Conservation (phyloP, 2,888 invertebrate species). For the Notodonta dromedarius region DNA sequence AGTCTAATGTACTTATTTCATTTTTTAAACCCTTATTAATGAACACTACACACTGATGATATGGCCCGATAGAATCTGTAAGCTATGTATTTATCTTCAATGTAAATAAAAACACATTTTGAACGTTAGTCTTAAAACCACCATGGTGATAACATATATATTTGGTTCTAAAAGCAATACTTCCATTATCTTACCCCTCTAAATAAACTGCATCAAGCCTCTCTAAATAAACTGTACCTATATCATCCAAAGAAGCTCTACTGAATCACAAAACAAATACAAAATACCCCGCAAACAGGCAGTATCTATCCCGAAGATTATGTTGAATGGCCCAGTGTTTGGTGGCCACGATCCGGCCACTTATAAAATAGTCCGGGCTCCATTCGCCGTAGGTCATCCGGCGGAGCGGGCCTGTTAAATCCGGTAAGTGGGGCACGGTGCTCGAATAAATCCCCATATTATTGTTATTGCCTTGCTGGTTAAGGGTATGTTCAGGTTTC, state of each 20-base stretch:
- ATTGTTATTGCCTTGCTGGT: conserved; percentile 63
- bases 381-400: conserved; percentile 52
- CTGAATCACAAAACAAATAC: conserved; percentile 45
- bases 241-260: conserved; percentile 9
- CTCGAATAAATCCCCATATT: conserved; percentile 69
- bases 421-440: conserved; percentile 69
- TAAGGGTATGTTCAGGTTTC: neutral
- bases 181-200: too few species aligned
- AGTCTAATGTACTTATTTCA: too few species aligned
- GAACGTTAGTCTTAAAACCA: too few species aligned
- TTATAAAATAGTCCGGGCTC: conserved; percentile 61
- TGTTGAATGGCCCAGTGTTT: conserved; percentile 56
- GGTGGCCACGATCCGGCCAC: conserved; percentile 59
- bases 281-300: conserved; percentile 39
- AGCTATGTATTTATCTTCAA: too few species aligned
- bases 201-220: too few species aligned
- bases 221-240: too few species aligned
- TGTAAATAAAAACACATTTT: too few species aligned
- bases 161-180: too few species aligned
- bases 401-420: conserved; percentile 56
- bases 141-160: too few species aligned
- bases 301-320: conserved; percentile 60
- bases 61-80: too few species aligned
- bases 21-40: too few species aligned
- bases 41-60: too few species aligned